These are phyloP conservation scores for Acrossocheilus fasciatus DNA, from an alignment of 2,797 vertebrate species.

Conservation along the genomic window DNA sequence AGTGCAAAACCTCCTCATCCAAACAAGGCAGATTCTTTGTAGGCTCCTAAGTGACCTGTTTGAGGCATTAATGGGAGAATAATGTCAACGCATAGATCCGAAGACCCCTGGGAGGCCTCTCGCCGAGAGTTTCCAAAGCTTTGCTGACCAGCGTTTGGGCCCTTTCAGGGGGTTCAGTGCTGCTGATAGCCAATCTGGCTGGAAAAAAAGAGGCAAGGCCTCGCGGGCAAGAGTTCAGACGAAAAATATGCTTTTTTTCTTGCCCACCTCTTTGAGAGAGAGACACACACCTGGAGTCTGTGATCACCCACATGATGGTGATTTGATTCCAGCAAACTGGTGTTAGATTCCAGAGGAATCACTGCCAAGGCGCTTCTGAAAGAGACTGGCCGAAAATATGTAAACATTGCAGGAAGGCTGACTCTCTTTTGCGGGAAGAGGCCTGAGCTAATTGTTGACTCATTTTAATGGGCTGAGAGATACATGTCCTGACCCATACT, in stretches of 20 bases:
- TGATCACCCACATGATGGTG: slow-evolving; percentile 40
- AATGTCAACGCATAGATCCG: slow-evolving; percentile 67
- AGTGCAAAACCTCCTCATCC: slow-evolving; percentile 2
- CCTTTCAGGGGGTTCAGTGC: slow-evolving; percentile 9
- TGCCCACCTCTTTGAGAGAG: slow-evolving; percentile 8
- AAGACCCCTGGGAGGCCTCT: slow-evolving; percentile 29
- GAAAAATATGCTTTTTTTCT: neutral
- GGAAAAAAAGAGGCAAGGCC: slow-evolving; percentile 18
- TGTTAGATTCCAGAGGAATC: slow-evolving; percentile 36
- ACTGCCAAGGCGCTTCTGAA: slow-evolving; percentile 37
- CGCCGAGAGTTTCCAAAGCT: slow-evolving; percentile 30
- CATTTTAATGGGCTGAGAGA: slow-evolving; percentile 43
- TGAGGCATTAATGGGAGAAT: slow-evolving; percentile 63
- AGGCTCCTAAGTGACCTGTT: slow-evolving; percentile 23
- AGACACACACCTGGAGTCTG: slow-evolving; percentile 43
- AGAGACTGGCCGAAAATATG: slow-evolving; percentile 30
- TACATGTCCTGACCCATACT: slow-evolving; percentile 43
- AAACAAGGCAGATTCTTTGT: slow-evolving; percentile 25
- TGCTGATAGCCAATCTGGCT: slow-evolving; percentile 28
- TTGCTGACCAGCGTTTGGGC: slow-evolving; percentile 34
- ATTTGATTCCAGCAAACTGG: slow-evolving; percentile 34
- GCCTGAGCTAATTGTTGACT: slow-evolving; percentile 44
- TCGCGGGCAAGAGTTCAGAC: neutral
- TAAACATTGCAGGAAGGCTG: slow-evolving; percentile 33
- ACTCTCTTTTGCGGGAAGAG: slow-evolving; percentile 44